These are phyloP conservation scores for Catharus minimus DNA, from an alignment of 2,113 vertebrate genomes.

Conservation along the genomic window DNA sequence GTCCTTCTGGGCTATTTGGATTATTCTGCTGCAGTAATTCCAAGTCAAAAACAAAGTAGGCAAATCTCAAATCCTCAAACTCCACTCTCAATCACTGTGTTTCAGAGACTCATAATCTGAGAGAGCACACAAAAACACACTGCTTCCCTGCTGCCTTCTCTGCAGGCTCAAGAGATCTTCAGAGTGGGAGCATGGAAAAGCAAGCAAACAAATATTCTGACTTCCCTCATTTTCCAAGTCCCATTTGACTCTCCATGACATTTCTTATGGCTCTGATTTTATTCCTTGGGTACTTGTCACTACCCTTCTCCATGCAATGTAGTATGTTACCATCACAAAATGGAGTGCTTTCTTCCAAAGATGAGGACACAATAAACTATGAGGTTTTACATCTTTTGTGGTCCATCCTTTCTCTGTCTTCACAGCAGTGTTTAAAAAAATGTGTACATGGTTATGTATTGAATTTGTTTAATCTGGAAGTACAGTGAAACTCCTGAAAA, in stretches of 20 bases:
- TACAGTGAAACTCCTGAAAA: neutral
- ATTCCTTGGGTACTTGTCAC: neutral
- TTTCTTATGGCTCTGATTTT: neutral
- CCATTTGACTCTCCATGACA: neutral
- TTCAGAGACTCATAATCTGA: neutral
- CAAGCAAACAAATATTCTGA: accelerated
- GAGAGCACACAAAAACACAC: neutral
- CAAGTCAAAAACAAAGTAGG: neutral
- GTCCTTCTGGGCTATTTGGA: neutral
- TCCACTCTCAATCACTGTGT: neutral
- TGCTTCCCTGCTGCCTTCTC: neutral
- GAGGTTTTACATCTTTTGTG: neutral
- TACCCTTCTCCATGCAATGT: neutral
- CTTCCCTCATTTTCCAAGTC: neutral
- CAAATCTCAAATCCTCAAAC: neutral
- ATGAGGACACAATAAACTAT: neutral
- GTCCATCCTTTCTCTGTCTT: neutral
- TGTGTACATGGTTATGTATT: neutral
- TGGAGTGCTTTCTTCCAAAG: neutral
- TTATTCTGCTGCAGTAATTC: neutral
- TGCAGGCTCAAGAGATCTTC: neutral
- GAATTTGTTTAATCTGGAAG: neutral
- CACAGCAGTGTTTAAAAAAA: neutral
- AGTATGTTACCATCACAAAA: neutral
- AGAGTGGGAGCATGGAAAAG: neutral